Evolutionary conservation across 2,888 invertebrate species (phyloP).

Genomic region (Malacosoma neustria): DNA sequence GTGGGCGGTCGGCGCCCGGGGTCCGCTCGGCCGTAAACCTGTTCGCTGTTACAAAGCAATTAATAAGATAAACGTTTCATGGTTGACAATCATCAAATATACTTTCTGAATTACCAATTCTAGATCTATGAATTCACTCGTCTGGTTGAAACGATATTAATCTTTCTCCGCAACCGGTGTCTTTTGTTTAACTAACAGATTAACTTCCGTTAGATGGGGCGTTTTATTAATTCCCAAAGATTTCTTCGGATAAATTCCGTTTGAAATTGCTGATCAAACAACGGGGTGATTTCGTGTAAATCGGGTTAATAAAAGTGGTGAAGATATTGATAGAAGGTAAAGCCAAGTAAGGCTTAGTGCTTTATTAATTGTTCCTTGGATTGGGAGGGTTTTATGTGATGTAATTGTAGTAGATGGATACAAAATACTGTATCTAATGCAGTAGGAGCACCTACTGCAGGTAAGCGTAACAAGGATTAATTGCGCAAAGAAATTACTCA

Average conservation of each 20-base stretch:
- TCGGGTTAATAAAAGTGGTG: background rate
- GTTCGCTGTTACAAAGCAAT: no score
- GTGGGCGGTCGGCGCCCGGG: no score
- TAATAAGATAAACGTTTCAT: no score
- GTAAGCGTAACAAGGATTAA: no score
- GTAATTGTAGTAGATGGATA: no score
- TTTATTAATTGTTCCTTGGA: no score
- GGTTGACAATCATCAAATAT: no score
- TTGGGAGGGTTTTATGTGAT: no score
- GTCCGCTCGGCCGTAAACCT: no score
- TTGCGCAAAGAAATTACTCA: no score
- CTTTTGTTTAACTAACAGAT: constrained; percentile 15
- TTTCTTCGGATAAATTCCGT: background rate
- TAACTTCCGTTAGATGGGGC: background rate
- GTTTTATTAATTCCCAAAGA: background rate
- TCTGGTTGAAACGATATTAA: background rate
- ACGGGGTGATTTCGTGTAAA: background rate
- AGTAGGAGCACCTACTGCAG: no score
- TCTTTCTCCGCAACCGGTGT: constrained; percentile 11
- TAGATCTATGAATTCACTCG: background rate
- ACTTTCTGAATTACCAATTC: background rate
- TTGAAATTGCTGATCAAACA: background rate
- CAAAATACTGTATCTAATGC: no score
- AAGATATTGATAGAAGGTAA: background rate
- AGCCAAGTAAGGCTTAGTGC: background rate